Percentiles rank a stretch among this genome's conserved stretches.
These are phyloP conservation scores for Episyrphus balteatus DNA, from an alignment of 1,140 invertebrate species.

Conservation along the genomic window DNA sequence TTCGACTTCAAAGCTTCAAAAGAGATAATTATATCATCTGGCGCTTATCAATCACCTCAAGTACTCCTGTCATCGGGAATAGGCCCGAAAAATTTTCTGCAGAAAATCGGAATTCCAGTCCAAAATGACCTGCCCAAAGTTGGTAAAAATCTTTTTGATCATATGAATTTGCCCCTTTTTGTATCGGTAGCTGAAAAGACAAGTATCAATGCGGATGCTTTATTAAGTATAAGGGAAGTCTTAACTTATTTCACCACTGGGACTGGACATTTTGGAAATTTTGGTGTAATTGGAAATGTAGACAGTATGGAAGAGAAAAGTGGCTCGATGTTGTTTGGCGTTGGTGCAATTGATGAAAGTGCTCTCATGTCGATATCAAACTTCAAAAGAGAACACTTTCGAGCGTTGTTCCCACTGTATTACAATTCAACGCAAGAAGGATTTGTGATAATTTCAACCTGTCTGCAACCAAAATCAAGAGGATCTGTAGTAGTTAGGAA, in stretches of 20 bases:
- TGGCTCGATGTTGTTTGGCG: constrained; percentile 51
- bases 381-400: constrained; percentile 49
- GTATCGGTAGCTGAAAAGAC: constrained; percentile 50
- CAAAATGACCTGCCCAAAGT: constrained; percentile 44
- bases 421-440: constrained; percentile 51
- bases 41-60: constrained; percentile 58
- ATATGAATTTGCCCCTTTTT: constrained; percentile 57
- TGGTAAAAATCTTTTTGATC: constrained; percentile 58
- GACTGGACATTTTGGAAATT: constrained; percentile 44
- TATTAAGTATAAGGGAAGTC: constrained; percentile 44
- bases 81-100: constrained; percentile 41
- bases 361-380: constrained; percentile 54
- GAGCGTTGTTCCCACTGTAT: constrained; percentile 50
- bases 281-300: constrained; percentile 48
- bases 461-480: constrained; percentile 53
- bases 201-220: constrained; percentile 45
- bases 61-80: constrained; percentile 61
- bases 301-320: constrained; percentile 37
- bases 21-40: constrained; percentile 60
- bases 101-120: constrained; percentile 41
- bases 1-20: constrained; percentile 43
- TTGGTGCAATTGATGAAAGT: constrained; percentile 54
- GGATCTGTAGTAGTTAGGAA: constrained; percentile 48
- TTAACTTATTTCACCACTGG: constrained; percentile 49
- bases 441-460: constrained; percentile 52